These are phyloP conservation scores for Lynx canadensis DNA, from an alignment of 2,113 vertebrate genomes.

Conservation along the genomic window DNA sequence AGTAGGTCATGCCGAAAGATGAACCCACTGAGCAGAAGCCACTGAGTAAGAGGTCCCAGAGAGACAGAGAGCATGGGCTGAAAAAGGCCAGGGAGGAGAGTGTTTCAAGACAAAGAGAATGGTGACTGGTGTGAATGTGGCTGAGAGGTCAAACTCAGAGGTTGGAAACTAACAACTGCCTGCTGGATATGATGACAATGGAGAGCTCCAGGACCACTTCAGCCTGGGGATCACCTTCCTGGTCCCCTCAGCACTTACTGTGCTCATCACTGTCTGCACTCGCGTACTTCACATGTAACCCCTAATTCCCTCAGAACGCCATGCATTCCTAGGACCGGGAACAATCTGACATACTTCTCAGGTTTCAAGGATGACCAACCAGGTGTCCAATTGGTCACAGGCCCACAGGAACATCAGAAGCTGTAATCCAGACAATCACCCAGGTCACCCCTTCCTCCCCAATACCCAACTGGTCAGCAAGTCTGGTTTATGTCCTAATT, in stretches of 20 bases:
- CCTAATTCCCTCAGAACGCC: not conserved
- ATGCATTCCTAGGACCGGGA: not conserved
- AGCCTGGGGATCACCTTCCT: not conserved
- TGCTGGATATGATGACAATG: accelerated
- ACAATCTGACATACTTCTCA: not conserved
- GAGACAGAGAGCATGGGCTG: no score
- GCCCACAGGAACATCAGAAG: not conserved
- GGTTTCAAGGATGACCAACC: not conserved
- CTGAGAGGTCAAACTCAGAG: not conserved
- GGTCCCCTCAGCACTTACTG: not conserved
- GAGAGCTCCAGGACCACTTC: not conserved
- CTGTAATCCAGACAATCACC: not conserved
- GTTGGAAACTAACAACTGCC: not conserved
- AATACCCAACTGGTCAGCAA: not conserved
- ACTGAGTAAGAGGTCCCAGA: not conserved
- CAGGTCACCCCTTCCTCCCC: not conserved
- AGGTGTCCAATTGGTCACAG: not conserved
- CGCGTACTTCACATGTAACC: not conserved
- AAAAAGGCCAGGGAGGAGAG: not conserved
- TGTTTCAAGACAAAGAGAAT: not conserved
- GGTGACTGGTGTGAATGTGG: not conserved
- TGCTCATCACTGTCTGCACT: not conserved
- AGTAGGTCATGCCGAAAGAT: not conserved
- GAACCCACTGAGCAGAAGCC: not conserved
- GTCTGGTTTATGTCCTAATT: not conserved